Evolutionary conservation across 2,113 vertebrate genomes (phyloP).

Genomic region (Bostrychus sinensis): DNA sequence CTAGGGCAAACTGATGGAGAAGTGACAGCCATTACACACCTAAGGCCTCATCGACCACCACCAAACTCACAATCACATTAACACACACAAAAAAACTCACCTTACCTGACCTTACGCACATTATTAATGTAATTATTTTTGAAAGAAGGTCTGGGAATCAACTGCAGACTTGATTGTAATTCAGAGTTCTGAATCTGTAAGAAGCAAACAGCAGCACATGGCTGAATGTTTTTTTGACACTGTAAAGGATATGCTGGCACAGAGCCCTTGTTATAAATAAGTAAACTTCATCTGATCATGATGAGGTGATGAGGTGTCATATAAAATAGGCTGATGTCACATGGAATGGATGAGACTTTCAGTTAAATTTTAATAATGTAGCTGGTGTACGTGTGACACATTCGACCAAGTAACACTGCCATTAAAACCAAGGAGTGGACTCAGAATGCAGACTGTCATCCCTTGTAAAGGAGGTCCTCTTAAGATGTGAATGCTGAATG

Average conservation of each 20-base stretch:
- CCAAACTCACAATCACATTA: too few relatives aligned
- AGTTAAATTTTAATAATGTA: not conserved
- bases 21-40: too few relatives aligned
- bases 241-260: constrained; percentile 9
- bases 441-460: not conserved
- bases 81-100: too few relatives aligned
- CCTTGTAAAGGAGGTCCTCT: not conserved
- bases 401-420: not conserved
- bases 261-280: not conserved
- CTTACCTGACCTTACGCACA: not conserved
- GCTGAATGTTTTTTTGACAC: not conserved
- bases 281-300: not conserved
- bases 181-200: not conserved
- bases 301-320: not conserved
- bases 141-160: not conserved
- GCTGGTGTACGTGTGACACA: not conserved
- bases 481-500: not conserved
- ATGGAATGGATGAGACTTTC: not conserved
- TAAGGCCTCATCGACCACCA: too few relatives aligned
- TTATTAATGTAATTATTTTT: too few relatives aligned
- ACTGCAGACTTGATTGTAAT: constrained; percentile 1
- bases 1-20: too few relatives aligned
- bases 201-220: not conserved
- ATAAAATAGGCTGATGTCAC: constrained; percentile 1
- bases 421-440: not conserved